Percentiles rank a stretch among this genome's conserved stretches.
phyloP scores from a whole-genome alignment of 64 coral and sea anemone genomes.

The Orbicella faveolata region DNA sequence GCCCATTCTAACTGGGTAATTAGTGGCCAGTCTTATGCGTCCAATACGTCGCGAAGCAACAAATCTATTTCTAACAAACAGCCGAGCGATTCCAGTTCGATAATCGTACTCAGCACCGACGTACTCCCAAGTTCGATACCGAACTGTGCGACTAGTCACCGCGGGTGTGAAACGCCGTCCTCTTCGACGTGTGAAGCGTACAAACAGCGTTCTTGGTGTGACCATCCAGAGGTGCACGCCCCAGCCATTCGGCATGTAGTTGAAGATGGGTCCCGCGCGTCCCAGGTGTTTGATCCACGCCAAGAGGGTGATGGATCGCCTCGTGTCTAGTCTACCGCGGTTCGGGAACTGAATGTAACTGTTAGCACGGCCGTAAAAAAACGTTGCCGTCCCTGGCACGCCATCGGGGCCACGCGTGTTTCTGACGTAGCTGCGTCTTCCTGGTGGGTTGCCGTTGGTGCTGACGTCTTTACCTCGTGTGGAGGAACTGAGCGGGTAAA shows the following conservation, averaged over 20 bases:
- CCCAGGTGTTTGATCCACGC: constrained; percentile 71
- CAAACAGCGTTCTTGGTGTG: constrained; percentile 42
- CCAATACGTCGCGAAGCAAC: constrained; percentile 51
- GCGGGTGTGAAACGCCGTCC: constrained; percentile 34
- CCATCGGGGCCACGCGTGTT: constrained; percentile 57
- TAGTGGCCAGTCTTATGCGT: constrained; percentile 57
- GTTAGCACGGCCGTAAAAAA: constrained; percentile 51
- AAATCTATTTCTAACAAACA: constrained; percentile 60
- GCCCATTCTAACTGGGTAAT: constrained; percentile 71
- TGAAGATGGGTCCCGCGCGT: constrained; percentile 54
- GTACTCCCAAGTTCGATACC: constrained; percentile 50
- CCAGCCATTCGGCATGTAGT: constrained; percentile 51
- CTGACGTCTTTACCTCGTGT: constrained; percentile 51
- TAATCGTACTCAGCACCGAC: constrained; percentile 62
- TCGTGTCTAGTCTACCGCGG: constrained; percentile 65
- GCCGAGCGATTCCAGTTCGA: constrained; percentile 42
- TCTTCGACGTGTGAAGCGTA: constrained; percentile 52
- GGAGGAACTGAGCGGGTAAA: constrained; percentile 54
- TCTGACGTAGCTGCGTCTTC: constrained; percentile 16
- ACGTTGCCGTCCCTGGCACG: constrained; percentile 46
- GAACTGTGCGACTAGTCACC: constrained; percentile 25
- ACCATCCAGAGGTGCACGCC: constrained; percentile 79
- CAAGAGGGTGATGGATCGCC: constrained; percentile 51
- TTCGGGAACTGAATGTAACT: constrained; percentile 85
- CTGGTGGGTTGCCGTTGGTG: constrained; percentile 47